Conservation (phyloP, 2,888 invertebrate genomes). For the Tenthredo amoena region DNA sequence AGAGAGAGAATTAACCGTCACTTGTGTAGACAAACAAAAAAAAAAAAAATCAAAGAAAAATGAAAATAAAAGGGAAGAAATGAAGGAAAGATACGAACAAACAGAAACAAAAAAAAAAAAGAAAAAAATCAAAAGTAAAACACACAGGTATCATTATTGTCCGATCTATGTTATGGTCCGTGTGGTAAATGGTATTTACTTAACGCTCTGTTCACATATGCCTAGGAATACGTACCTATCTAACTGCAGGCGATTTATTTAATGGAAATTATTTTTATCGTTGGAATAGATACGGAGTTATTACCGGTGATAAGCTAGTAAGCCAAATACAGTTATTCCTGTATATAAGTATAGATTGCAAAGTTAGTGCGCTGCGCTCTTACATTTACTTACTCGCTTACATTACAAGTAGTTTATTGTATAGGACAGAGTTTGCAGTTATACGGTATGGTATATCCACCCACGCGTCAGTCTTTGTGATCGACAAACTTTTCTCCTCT, state of each 20-base stretch:
- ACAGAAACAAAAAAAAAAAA: neutral
- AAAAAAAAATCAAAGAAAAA: neutral
- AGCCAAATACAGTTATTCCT: conserved; percentile 42
- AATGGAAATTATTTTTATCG: conserved; percentile 26
- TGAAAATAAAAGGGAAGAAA: neutral
- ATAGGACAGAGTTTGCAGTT: conserved; percentile 1
- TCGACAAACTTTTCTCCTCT: neutral
- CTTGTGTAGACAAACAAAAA: no score
- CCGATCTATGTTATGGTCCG: neutral
- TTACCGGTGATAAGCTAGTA: conserved; percentile 43
- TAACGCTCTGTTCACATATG: neutral
- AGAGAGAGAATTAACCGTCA: conserved; percentile 3
- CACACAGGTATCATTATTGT: conserved; percentile 10
- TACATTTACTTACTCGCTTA: neutral
- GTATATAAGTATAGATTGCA: conserved; percentile 15
- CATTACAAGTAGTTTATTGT: neutral
- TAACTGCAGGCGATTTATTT: neutral
- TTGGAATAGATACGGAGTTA: conserved; percentile 29
- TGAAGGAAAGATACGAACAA: neutral
- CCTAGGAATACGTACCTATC: neutral
- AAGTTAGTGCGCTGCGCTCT: neutral
- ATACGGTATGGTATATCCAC: neutral
- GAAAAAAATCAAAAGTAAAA: neutral
- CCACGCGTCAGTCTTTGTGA: conserved; percentile 10
- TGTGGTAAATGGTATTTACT: conserved; percentile 36